Conservation (phyloP, 2,113 vertebrate species). For the Syngnathus scovelli region DNA sequence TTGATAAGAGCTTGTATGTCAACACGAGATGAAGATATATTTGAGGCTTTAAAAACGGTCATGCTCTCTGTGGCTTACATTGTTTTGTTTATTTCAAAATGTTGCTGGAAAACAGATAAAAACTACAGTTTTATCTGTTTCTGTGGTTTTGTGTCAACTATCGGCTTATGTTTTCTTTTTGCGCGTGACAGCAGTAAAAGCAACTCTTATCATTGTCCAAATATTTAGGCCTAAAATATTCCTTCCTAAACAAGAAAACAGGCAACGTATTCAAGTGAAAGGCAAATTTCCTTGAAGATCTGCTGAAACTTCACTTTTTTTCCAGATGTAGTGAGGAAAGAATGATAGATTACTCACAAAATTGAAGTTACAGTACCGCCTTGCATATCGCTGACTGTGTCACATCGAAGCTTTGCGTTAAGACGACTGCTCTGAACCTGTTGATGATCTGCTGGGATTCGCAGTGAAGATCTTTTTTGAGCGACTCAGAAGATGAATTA, state of each 20-base stretch:
- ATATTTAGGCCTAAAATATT: neutral
- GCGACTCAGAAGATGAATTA: conserved; percentile 27
- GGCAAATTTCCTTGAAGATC: neutral
- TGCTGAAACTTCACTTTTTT: neutral
- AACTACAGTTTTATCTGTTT: neutral
- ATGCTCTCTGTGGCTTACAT: neutral
- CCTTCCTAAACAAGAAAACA: neutral
- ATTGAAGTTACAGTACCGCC: conserved; percentile 1
- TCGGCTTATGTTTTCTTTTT: too few species aligned
- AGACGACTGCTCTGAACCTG: conserved; percentile 32
- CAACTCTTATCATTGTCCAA: neutral
- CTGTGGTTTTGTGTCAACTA: neutral
- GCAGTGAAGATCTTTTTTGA: conserved; percentile 7
- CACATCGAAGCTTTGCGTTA: conserved; percentile 30
- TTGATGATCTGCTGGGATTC: conserved; percentile 35
- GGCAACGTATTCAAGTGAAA: neutral
- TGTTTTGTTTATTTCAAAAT: neutral
- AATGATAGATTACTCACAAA: conserved; percentile 2
- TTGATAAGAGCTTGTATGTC: neutral
- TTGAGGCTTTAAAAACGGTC: neutral
- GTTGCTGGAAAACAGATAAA: neutral
- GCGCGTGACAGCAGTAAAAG: neutral
- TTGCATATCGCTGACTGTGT: conserved; percentile 30
- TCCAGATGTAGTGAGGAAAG: neutral
- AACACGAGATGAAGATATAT: neutral